Base-by-base conservation (phyloP, 2,888 invertebrate genomes). In the Drosophila neonasuta region DNA sequence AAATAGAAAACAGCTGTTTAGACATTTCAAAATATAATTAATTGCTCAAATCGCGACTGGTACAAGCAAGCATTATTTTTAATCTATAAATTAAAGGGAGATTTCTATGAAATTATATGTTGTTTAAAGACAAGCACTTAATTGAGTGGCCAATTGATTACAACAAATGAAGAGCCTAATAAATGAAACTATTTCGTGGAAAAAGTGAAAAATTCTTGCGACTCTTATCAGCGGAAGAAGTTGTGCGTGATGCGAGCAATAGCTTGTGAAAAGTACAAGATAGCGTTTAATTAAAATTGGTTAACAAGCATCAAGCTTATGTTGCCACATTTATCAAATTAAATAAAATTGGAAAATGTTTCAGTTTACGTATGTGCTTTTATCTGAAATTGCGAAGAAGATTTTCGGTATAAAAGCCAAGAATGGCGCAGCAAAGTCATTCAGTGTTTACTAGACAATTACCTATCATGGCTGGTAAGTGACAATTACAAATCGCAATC, bases 331-430 rank as follows among this genome's bases (percentile, higher is more conserved):
- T 36, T 13, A 56, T 56, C 56, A 34, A 56, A 46, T 56, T 36
- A 56, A 56, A 46, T 46, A 56, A 36, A 46, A 46, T 45, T 56
- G 9, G 36, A 36, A 45, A 56, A 36, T 45, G 46, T 56, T 36
- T 46, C 32, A 6, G 32, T 2, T 11, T 48, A 15, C 20, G 7
- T 15, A 10, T 32, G 8, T 20, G n/a, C n/a, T 34, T 32, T 34
- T 50, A 52, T 48, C 42, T 54, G 4, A 36, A 24, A n/a, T 42
- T 4, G 29, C 2, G 30, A 39, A 30, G 32, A 46, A 17, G 13
- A 32, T 17, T 41, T 39, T n/a, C 1, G 30, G 45, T 73, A 73
- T 73, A 73, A 71, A 73, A 76, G 72, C 29, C 54, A 41, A 36
- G n/a, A 36, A 17, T 10, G 36, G 1, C 13, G 7, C 20, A 29